Base-by-base conservation (phyloP, 2,888 invertebrate genomes). In the Catocala sponsa region DNA sequence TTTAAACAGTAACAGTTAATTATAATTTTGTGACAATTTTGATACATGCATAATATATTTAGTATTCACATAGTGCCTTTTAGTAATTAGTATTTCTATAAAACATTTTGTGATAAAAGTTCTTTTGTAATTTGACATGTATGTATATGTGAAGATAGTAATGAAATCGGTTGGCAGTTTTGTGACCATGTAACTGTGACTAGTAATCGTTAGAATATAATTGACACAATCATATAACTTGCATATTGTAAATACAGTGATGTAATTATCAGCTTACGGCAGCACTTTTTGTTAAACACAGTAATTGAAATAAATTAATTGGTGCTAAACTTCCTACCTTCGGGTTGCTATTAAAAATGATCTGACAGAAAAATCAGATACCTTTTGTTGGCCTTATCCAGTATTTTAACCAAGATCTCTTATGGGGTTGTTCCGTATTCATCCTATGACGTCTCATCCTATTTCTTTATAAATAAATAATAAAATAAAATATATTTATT, bases 301-400 rank as follows among this genome's bases (percentile, higher is more conserved):
- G 70, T 74, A 70, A 68, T 73, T 72, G 71, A 68, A 76, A 89
- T 91, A 91, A 91, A 91, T 90, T 89, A 89, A 89, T 92, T 88
- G 92, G 92, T 92, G 92, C 91, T 92, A 91, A n/a, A n/a, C n/a
- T n/a, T n/a, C n/a, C n/a, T n/a, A n/a, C n/a, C n/a, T n/a, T n/a
- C n/a, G n/a, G n/a, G n/a, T n/a, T n/a, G n/a, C n/a, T n/a, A n/a
- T n/a, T n/a, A n/a, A n/a, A n/a, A n/a, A n/a, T n/a, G n/a, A n/a
- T n/a, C n/a, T n/a, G n/a, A n/a, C n/a, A n/a, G n/a, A n/a, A n/a
- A n/a, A n/a, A n/a, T n/a, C n/a, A n/a, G n/a, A n/a, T n/a, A n/a
- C n/a, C n/a, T n/a, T n/a, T n/a, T n/a, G n/a, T n/a, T n/a, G n/a
- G n/a, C n/a, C n/a, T n/a, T n/a, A n/a, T n/a, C n/a, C n/a, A n/a